Evolutionary conservation across 1,140 invertebrate species (phyloP), one percentile per base, ranked within the genome.

Genomic region (Macrobrachium rosenbergii): DNA sequence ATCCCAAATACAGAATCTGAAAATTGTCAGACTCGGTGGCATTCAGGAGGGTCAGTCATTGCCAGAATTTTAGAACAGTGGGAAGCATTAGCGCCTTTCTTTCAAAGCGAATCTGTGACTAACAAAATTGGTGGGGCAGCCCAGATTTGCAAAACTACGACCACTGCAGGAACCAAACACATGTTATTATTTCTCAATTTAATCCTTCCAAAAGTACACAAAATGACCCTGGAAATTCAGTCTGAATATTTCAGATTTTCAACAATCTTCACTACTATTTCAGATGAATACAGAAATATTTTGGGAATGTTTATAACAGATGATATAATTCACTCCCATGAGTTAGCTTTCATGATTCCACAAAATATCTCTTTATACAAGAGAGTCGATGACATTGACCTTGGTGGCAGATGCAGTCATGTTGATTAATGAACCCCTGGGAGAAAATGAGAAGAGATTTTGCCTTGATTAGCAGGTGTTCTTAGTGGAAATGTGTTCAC

Each of bases 1-100:
- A 76, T 45, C n/a, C 73, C 73, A 76, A 76, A 43, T 45, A 76
- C 43, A 76, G 45, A 43, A 76, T 76, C 23, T 17, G 5, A 43
- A 76, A 76, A 28, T 69, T 69, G 7, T n/a, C 67, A 69, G 67
- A 69, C 67, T 21, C 7, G 67, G 67, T 69, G 17, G 67, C 67
- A 21, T 21, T 69, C 67, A 10, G 37, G 67, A 69, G 67, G 17
- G 37, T 21, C n/a, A 19, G 67, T 69, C n/a, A 19, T 69, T 21
- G 17, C 60, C 62, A 19, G 80, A 43, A 64, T 82, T 67, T 64
- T 82, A 37, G 80, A 82, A 58, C 80, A 82, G 64, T 82, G 80
- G 80, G 62, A 82, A 52, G 80, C 52, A 37, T 63, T 82, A n/a
- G 28, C 17, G 80, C 43, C 67, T 14, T 82, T 82, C 43, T 82